Conservation (phyloP, 2,113 vertebrate species). For the Dasyornis broadbenti region DNA sequence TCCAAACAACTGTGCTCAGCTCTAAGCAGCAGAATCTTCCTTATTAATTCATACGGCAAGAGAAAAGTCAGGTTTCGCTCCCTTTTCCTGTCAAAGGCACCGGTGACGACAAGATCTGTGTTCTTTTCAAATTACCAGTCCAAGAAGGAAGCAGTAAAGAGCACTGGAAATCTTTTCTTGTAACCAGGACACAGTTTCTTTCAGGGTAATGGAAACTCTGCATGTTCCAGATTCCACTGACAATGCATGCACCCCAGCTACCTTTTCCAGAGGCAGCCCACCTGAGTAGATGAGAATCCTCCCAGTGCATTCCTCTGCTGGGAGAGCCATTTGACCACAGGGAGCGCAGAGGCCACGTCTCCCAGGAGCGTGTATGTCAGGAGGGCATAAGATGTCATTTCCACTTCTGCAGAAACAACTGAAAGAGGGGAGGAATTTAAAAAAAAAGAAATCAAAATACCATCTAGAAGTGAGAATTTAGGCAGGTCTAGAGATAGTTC, state of each 20-base stretch:
- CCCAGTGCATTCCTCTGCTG: constrained; percentile 89
- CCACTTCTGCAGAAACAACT: constrained; percentile 93
- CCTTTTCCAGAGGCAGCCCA: background rate
- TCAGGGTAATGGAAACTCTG: background rate
- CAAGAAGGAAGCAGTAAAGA: background rate
- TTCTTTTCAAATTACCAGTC: background rate
- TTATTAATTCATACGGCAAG: background rate
- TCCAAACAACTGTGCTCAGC: background rate
- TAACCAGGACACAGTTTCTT: background rate
- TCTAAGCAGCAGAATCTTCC: background rate
- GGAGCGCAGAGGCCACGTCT: constrained; percentile 85
- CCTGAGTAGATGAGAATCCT: constrained; percentile 94
- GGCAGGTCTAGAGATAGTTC: background rate
- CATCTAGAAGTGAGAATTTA: background rate
- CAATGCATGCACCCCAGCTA: background rate
- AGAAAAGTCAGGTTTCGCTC: background rate
- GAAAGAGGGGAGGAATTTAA: background rate
- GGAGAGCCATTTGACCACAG: constrained; percentile 92
- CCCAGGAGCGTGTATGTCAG: constrained; percentile 87
- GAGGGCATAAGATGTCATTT: constrained; percentile 91
- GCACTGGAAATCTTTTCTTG: background rate
- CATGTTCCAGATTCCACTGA: background rate
- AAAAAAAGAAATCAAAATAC: background rate
- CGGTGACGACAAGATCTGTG: background rate
- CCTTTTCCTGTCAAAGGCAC: background rate